Percentiles rank a stretch among this genome's conserved stretches.
Evolutionary conservation across 92 coral and sea anemone genomes (phyloP).

Genomic region (Bergia puertoricense): DNA sequence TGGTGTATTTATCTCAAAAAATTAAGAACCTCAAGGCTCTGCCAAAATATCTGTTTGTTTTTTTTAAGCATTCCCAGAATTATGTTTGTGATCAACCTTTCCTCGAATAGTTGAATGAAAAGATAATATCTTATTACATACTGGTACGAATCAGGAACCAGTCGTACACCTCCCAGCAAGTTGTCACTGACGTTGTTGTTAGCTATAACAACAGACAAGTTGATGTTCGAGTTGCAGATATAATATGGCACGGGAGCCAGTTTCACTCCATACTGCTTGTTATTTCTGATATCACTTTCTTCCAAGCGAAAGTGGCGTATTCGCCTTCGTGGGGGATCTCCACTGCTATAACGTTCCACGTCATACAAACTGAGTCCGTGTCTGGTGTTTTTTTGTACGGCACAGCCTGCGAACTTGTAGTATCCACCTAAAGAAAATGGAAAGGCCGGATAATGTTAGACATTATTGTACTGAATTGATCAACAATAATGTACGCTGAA

Average conservation of each 20-base stretch:
- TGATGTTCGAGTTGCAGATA: conserved; percentile 24
- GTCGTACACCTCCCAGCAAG: conserved; percentile 48
- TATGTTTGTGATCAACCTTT: too few species aligned
- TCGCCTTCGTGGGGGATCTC: conserved; percentile 24
- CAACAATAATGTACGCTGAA: not conserved
- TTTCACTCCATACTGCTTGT: conserved; percentile 32
- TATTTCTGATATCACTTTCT: conserved; percentile 5
- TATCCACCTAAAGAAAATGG: not conserved
- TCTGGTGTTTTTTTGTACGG: conserved; percentile 12
- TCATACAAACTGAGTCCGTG: conserved; percentile 49
- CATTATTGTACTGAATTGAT: not conserved
- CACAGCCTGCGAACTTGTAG: conserved; percentile 37
- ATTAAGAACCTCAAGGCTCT: too few species aligned
- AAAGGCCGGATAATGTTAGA: not conserved
- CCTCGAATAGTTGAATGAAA: too few species aligned
- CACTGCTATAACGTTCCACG: not conserved
- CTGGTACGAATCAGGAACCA: conserved; percentile 39
- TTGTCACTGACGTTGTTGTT: conserved; percentile 44
- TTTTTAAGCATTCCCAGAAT: too few species aligned
- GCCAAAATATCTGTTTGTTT: too few species aligned
- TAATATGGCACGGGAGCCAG: conserved; percentile 38
- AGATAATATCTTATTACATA: not conserved
- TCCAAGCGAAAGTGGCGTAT: conserved; percentile 9
- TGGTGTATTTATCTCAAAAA: too few species aligned
- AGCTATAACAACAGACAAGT: conserved; percentile 43